Evolutionary conservation across 2,797 vertebrate species (phyloP), one percentile per base, ranked within the genome.

Genomic region (Atherinosoma microstoma): DNA sequence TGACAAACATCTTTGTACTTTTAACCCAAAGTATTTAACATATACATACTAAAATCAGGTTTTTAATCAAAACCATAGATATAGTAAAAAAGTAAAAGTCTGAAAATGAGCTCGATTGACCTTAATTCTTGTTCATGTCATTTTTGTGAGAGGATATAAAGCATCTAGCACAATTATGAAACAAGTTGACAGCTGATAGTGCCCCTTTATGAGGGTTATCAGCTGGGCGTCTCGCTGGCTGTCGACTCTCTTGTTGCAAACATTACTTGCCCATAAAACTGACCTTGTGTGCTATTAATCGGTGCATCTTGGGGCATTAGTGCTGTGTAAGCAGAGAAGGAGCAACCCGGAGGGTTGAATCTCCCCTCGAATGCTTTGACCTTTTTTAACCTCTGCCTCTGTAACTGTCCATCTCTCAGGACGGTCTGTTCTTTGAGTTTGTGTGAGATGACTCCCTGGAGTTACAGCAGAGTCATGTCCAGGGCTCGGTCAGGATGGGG

Each of bases 371-470:
- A 57, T 47, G 18, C 36, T 56, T 22, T 80, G 73, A 78, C 69
- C 79, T 64, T 65, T 61, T 49, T 51, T 84, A 65, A 87, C 81
- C 80, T 78, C 71, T 53, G 51, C 4, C 10, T 81, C 16, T 65
- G 75, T 42, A 47, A 42, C 42, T n/a, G 9, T 51, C 70, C 57
- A 63, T 16, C 70, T 82, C 62, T 63, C 59, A 64, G 74, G 75
- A 92, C 85, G 4, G 49, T 42, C 69, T 92, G 92, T 93, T 89
- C 89, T 80, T 64, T 84, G 68, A 67, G 67, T 82, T 82, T 59
- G 82, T 76, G 71, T 81, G 74, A 76, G 86, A 91, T 84, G 84
- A 80, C 73, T 91, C 90, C 87, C 89, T 88, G 78, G 89, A 86
- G 91, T 82, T 87, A 59, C 73, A 75, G 70, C 69, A 80, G 60